Evolutionary conservation across 2,113 vertebrate species (phyloP).

Genomic region (Vulpes lagopus): DNA sequence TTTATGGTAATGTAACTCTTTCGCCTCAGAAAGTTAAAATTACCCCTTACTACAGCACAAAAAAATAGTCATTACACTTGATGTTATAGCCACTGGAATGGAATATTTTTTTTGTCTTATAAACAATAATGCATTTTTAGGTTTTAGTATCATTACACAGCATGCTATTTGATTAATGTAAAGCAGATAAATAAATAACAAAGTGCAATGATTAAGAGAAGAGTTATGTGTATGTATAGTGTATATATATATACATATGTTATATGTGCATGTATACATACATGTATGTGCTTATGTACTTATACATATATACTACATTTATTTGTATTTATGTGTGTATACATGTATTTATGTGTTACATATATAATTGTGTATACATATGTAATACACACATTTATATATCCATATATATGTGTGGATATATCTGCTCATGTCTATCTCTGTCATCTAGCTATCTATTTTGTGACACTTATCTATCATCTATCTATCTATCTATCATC

Average conservation of each 20-base stretch:
- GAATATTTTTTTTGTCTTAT: slow-evolving; percentile 74
- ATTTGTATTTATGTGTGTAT: background rate
- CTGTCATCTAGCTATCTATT: background rate
- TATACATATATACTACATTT: background rate
- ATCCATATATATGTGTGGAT: background rate
- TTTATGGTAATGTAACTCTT: slow-evolving; percentile 32
- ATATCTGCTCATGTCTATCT: background rate
- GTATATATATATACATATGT: background rate
- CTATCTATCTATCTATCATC: background rate
- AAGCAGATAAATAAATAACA: slow-evolving; percentile 74
- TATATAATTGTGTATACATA: background rate
- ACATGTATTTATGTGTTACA: background rate
- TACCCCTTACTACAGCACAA: slow-evolving; percentile 31
- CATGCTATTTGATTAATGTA: slow-evolving; percentile 72
- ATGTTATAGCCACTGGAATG: background rate
- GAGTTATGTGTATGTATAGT: background rate
- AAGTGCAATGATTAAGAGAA: slow-evolving; percentile 64
- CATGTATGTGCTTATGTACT: too few relatives aligned
- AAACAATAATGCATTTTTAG: slow-evolving; percentile 65
- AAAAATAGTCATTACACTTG: slow-evolving; percentile 19
- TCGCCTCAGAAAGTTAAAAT: slow-evolving; percentile 16
- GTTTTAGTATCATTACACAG: slow-evolving; percentile 67
- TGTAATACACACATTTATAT: background rate
- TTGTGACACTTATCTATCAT: background rate
- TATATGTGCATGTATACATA: background rate